Base-by-base conservation (phyloP, 1,140 invertebrate genomes). In the Pseudoatta argentina region DNA sequence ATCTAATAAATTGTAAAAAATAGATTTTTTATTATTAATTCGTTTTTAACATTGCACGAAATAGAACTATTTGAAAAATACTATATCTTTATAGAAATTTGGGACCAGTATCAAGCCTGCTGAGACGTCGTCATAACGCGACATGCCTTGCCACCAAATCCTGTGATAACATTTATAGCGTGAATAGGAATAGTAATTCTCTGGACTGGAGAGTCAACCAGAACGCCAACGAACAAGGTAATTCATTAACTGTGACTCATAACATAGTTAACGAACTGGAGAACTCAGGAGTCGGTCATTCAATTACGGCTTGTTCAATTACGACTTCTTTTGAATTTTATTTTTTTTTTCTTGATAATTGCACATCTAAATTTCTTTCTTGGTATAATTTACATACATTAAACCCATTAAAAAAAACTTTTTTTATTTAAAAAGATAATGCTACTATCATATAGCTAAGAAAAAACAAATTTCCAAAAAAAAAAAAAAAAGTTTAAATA, bases 101-200 rank as follows among this genome's bases (percentile, higher is more conserved):
- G 93, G 94, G 94, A 93, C 94, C 94, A 94, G 94, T 95, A 85
- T 95, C 94, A 92, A 95, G 93, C 93, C 91, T 95, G 90, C 88
- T 95, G 69, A 95, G 91, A 92, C 94, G 94, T 92, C 94, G 94
- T 63, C 93, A 95, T 85, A 92, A 94, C 51, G 87, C 92, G 87
- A 93, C 94, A 51, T 94, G 91, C 92, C 94, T 95, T 89, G 92
- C 94, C 63, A 95, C 94, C 7, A 95, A 95, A 94, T 95, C 94
- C 92, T 95, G 94, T 94, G 94, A 95, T 95, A 95, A 95, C 90
- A 95, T 95, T 93, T 95, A 95, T 94, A 95, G 88, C 86, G 93
- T 95, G 85, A 93, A 95, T 93, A 95, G 91, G 94, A 94, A 89
- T 92, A 94, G 91, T 75, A 92, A 87, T 88, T 94, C 94, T 53